Conservation (phyloP, 1,140 invertebrate genomes). For the Colletes gigas region DNA sequence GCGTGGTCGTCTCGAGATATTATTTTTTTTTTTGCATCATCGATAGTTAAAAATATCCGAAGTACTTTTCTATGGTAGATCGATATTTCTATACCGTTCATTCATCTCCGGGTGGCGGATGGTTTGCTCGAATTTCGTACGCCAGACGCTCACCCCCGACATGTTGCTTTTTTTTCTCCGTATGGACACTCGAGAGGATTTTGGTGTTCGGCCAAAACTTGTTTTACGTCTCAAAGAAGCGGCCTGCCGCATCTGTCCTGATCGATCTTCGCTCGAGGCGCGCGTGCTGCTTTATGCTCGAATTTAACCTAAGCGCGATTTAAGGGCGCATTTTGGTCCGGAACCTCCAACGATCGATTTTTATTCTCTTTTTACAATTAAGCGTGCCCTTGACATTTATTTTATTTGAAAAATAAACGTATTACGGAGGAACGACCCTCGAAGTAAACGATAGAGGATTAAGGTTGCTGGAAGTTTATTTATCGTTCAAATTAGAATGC, state of each 20-base stretch:
- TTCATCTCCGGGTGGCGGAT: neutral
- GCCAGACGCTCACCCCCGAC: neutral
- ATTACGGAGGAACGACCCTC: no score
- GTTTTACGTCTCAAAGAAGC: conserved; percentile 42
- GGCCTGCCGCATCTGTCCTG: conserved; percentile 40
- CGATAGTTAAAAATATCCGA: no score
- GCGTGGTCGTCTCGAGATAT: no score
- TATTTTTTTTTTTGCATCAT: no score
- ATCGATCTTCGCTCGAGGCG: conserved; percentile 30
- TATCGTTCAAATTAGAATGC: neutral
- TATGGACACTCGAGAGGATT: conserved; percentile 18
- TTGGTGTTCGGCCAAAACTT: conserved; percentile 50
- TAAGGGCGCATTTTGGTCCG: no score
- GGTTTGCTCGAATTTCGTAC: conserved; percentile 19
- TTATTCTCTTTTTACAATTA: no score
- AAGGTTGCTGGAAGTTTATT: conserved; percentile 18
- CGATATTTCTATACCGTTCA: conserved; percentile 1
- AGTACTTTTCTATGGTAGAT: no score
- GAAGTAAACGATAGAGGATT: conserved; percentile 32
- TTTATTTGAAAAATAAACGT: no score
- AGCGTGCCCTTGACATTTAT: no score
- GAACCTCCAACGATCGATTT: no score
- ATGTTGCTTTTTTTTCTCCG: conserved; percentile 14
- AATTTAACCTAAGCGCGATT: neutral
- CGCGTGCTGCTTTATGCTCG: conserved; percentile 10